phyloP scores from a whole-genome alignment of 2,113 vertebrate genomes.

The Oncorhynchus masou region DNA sequence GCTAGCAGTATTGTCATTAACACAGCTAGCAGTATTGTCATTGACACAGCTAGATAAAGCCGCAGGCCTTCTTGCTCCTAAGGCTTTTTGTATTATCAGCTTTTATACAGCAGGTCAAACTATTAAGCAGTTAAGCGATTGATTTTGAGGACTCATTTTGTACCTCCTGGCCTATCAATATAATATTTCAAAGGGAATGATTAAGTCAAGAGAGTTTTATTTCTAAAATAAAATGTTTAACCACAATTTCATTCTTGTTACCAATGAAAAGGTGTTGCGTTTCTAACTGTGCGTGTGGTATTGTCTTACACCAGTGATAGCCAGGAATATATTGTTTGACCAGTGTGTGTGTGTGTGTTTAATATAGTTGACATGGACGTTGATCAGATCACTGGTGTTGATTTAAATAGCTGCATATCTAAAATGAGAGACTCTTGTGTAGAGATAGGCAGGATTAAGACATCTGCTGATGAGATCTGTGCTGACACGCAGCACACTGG shows the following conservation, averaged over 20 bases:
- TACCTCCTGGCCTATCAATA: conserved; percentile 41
- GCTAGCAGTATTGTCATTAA: no score
- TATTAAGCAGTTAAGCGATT: conserved; percentile 54
- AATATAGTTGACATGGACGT: conserved; percentile 9
- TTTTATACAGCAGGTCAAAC: conserved; percentile 37
- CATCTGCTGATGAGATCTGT: background rate
- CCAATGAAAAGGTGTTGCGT: conserved; percentile 12
- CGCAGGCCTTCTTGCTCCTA: conserved; percentile 25
- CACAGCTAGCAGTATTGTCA: no score
- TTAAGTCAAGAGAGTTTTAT: conserved; percentile 23
- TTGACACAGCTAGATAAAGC: conserved; percentile 6
- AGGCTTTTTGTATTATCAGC: conserved; percentile 49
- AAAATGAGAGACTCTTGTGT: conserved; percentile 13
- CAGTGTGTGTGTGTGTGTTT: background rate
- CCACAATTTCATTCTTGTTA: conserved; percentile 17
- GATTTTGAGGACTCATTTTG: conserved; percentile 47
- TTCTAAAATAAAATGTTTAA: background rate
- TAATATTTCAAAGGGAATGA: conserved; percentile 33
- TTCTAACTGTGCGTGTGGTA: conserved; percentile 14
- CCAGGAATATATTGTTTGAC: conserved; percentile 19
- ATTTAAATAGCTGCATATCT: conserved; percentile 29
- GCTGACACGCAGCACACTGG: background rate
- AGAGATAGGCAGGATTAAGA: background rate
- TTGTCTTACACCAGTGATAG: conserved; percentile 18
- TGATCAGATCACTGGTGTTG: conserved; percentile 10